These are phyloP conservation scores for Panurus biarmicus DNA, from an alignment of 2,113 vertebrate species.

Conservation along the genomic window DNA sequence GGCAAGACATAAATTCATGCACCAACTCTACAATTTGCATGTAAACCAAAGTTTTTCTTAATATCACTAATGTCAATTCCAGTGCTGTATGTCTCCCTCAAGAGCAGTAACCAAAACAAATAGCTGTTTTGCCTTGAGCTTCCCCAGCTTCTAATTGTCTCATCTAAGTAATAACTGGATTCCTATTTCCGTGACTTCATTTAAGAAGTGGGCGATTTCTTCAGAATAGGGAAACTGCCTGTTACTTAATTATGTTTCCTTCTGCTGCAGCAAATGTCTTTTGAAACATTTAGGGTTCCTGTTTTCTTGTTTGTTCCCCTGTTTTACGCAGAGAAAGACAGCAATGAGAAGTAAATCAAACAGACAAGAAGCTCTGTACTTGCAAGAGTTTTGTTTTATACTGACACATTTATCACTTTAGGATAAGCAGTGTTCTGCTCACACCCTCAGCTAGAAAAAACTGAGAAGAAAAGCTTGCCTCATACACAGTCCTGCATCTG, in stretches of 20 bases:
- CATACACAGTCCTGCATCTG: not conserved
- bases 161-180: not conserved
- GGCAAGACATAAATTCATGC: not conserved
- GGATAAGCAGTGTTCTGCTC: not conserved
- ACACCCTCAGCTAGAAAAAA: not conserved
- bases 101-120: not conserved
- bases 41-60: not conserved
- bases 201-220: not conserved
- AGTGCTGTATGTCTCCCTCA: not conserved
- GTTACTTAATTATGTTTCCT: not conserved
- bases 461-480: not conserved
- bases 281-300: not conserved
- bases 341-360: not conserved
- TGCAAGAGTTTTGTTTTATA: not conserved
- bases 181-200: not conserved
- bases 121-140: not conserved
- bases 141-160: not conserved
- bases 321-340: not conserved
- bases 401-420: not conserved
- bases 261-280: not conserved
- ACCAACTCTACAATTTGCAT: not conserved
- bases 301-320: not conserved
- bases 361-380: not conserved
- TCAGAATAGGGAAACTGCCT: not conserved
- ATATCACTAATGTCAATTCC: not conserved